phyloP scores from a whole-genome alignment of 2,797 vertebrate species.

The Nyctalus aviator region DNA sequence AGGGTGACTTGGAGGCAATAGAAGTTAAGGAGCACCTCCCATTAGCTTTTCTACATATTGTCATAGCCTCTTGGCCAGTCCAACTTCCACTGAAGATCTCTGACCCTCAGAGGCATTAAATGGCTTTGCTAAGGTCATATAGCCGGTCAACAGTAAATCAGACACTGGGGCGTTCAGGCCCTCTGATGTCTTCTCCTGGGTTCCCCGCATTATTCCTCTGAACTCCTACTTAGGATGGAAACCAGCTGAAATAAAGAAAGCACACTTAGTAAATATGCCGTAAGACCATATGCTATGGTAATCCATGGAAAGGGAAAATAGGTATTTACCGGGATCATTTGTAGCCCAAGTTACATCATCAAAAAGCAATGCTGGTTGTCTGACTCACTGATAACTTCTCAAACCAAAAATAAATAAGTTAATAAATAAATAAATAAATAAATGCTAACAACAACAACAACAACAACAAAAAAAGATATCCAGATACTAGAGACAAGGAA shows the following conservation, averaged over 20 bases:
- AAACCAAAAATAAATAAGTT: neutral
- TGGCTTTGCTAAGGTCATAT: neutral
- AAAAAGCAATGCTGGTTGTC: neutral
- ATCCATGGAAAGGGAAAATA: neutral
- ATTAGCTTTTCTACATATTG: neutral
- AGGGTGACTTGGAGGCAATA: neutral
- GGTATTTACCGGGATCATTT: neutral
- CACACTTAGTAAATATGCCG: neutral
- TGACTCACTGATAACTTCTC: constrained; percentile 16
- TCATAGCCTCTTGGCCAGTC: neutral
- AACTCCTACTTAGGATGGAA: neutral
- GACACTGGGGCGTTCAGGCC: neutral
- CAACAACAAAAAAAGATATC: neutral
- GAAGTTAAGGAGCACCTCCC: neutral
- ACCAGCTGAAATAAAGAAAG: constrained; percentile 22
- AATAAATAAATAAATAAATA: neutral
- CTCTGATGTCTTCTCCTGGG: neutral
- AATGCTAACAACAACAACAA: neutral
- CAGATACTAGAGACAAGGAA: neutral
- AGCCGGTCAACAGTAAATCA: neutral
- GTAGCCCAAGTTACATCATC: neutral
- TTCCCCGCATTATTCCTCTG: neutral
- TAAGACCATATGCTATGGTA: neutral
- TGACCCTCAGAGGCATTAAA: neutral
- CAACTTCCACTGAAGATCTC: neutral